A percentile compares a stretch with the other conserved stretches of the same genome.
Conservation (phyloP, 1,140 invertebrate species). For the Brachionus sp. region DNA sequence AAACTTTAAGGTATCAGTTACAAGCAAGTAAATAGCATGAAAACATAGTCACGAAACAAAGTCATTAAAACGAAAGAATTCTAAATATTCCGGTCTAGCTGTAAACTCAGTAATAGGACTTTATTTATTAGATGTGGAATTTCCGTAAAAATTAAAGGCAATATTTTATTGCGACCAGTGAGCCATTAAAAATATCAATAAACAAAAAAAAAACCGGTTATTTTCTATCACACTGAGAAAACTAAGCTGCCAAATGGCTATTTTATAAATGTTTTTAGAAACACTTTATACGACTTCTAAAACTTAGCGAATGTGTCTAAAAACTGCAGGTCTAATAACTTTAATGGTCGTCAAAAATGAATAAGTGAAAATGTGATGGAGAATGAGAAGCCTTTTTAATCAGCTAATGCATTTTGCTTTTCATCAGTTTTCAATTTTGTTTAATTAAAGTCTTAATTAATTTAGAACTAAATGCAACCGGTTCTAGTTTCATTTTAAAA, state of each 20-base stretch:
- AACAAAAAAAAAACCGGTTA: neutral
- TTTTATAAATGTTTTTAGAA: neutral
- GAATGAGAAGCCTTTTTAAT: constrained; percentile 30
- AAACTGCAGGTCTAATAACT: neutral
- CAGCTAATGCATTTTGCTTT: constrained; percentile 23
- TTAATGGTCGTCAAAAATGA: neutral
- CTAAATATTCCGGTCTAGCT: constrained; percentile 2
- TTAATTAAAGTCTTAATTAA: constrained; percentile 32
- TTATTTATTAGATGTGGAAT: neutral
- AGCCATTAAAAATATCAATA: constrained; percentile 25
- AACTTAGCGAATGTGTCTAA: neutral
- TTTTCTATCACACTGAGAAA: constrained; percentile 22
- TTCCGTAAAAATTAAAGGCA: neutral
- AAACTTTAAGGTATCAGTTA: neutral
- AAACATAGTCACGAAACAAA: constrained; percentile 16
- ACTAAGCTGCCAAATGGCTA: neutral
- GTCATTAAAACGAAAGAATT: constrained; percentile 31
- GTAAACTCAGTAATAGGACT: neutral
- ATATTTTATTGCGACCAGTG: neutral
- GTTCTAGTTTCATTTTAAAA: constrained; percentile 18
- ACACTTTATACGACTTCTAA: constrained; percentile 7
- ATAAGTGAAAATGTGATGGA: constrained; percentile 28
- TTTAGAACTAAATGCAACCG: constrained; percentile 29
- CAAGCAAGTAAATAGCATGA: neutral
- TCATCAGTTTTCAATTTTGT: neutral